phyloP scores from a whole-genome alignment of 1,140 invertebrate genomes.

The Pseudobourletiella spinata region DNA sequence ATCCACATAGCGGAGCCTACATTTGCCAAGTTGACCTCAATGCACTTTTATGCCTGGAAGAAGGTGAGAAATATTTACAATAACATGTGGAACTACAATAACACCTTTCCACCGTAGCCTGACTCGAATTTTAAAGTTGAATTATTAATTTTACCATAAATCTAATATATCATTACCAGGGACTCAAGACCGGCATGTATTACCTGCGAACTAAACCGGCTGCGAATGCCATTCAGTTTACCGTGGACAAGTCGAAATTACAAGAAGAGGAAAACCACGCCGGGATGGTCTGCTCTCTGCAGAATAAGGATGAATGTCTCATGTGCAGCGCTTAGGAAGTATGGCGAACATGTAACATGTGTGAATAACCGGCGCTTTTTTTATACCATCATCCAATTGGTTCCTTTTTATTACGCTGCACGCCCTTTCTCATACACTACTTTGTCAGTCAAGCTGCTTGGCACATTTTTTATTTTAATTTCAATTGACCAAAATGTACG shows the following conservation, averaged over 20 bases:
- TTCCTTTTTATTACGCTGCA: too few relatives aligned
- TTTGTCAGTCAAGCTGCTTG: too few relatives aligned
- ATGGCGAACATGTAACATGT: too few relatives aligned
- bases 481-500: too few relatives aligned
- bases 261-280: conserved; percentile 54
- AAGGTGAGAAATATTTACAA: conserved; percentile 54
- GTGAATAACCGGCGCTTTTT: too few relatives aligned
- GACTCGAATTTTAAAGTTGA: not conserved
- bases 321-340: conserved; percentile 49
- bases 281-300: conserved; percentile 72
- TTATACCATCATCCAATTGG: too few relatives aligned
- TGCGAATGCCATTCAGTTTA: conserved; percentile 93
- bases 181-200: conserved; percentile 99
- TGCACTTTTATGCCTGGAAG: conserved; percentile 98
- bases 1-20: conserved; percentile 91
- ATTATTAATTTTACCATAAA: too few relatives aligned
- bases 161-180: conserved; percentile 47
- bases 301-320: conserved; percentile 66
- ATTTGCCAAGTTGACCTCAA: conserved; percentile 88
- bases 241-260: conserved; percentile 83
- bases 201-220: conserved; percentile 95
- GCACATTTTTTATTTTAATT: too few relatives aligned
- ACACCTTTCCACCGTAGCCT: too few relatives aligned
- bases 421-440: too few relatives aligned
- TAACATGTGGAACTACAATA: too few relatives aligned